These are phyloP conservation scores for Conomelus anceps DNA, from an alignment of 2,888 invertebrate genomes.

Conservation along the genomic window DNA sequence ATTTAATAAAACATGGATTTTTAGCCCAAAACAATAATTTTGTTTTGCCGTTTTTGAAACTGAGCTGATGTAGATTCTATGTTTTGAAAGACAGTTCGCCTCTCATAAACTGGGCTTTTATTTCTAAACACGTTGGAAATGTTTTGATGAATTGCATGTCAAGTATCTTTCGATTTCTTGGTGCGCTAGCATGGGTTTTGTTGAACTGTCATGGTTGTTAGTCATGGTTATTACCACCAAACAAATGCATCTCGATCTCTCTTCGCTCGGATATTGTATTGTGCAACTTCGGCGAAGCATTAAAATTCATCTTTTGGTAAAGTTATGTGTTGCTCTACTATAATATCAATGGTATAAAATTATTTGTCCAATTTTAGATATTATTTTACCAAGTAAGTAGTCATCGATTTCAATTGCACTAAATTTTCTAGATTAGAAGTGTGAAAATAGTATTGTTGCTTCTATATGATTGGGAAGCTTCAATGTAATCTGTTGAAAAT, in stretches of 20 bases:
- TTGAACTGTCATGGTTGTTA: neutral
- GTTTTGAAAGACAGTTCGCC: neutral
- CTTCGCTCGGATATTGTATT: neutral
- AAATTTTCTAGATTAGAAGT: no score
- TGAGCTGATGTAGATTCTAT: neutral
- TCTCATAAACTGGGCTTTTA: neutral
- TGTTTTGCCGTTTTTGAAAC: neutral
- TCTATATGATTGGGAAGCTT: neutral
- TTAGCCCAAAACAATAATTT: neutral
- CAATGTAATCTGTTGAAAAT: neutral
- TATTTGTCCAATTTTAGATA: neutral
- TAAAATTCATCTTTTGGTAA: neutral
- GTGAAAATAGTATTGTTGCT: neutral
- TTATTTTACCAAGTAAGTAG: neutral
- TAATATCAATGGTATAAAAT: neutral
- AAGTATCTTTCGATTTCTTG: neutral
- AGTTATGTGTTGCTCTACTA: neutral
- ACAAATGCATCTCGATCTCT: neutral
- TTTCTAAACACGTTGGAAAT: neutral
- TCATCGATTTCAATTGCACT: neutral
- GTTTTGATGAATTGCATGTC: neutral
- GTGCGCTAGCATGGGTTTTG: neutral
- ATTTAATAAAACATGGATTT: neutral
- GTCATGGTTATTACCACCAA: neutral
- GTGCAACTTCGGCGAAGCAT: neutral